Evolutionary conservation across 2,888 invertebrate genomes (phyloP).

Genomic region (Brenthis hecate): DNA sequence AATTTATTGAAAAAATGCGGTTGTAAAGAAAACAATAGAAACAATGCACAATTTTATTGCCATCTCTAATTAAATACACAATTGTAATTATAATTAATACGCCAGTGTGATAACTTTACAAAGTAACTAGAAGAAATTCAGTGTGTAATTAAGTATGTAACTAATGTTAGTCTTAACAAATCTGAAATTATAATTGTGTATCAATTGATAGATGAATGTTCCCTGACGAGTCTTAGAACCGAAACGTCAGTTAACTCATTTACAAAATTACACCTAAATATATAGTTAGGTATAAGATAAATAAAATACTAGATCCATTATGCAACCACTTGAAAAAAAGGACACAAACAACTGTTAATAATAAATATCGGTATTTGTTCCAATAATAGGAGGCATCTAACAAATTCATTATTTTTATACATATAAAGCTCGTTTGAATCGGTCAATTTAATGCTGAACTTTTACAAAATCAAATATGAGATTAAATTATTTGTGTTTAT

Average conservation of each 20-base stretch:
- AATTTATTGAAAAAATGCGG: conserved; percentile 4
- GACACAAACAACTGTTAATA: conserved; percentile 54
- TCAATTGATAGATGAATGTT: conserved; percentile 60
- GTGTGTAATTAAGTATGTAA: conserved; percentile 46
- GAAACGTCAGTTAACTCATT: conserved; percentile 63
- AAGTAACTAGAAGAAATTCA: conserved; percentile 40
- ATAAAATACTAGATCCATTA: conserved; percentile 62
- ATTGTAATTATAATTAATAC: conserved; percentile 65
- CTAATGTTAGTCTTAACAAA: conserved; percentile 45
- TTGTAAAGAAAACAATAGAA: conserved; percentile 51
- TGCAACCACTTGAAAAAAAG: conserved; percentile 61
- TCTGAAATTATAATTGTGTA: conserved; percentile 75
- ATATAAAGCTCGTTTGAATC: conserved; percentile 30
- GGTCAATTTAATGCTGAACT: background rate
- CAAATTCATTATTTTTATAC: conserved; percentile 45
- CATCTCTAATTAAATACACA: conserved; percentile 78
- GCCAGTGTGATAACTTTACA: conserved; percentile 53
- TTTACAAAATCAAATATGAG: conserved; percentile 4
- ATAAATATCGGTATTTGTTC: conserved; percentile 53
- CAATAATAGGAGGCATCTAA: conserved; percentile 31
- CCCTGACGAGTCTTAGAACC: conserved; percentile 70
- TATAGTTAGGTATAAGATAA: conserved; percentile 59
- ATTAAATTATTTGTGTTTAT: conserved; percentile 8
- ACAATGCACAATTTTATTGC: conserved; percentile 76
- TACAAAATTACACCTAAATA: conserved; percentile 57